These are phyloP conservation scores for Ormia ochracea DNA, from an alignment of 2,888 invertebrate genomes.

Conservation along the genomic window DNA sequence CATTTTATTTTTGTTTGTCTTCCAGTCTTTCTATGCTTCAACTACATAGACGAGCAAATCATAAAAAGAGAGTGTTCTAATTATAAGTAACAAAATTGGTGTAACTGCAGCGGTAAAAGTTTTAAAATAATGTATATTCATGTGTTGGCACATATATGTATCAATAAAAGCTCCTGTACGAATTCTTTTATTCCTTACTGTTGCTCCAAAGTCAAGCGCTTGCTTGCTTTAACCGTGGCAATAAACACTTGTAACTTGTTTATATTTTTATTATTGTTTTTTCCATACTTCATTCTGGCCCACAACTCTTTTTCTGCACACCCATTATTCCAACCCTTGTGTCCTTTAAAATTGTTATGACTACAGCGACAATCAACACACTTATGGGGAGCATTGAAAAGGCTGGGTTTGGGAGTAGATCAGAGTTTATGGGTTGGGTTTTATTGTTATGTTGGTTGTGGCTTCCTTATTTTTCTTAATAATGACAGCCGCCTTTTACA, in stretches of 20 bases:
- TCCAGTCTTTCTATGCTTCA: background rate
- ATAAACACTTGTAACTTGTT: slow-evolving; percentile 52
- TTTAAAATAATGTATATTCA: background rate
- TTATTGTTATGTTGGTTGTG: slow-evolving; percentile 52
- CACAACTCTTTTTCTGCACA: background rate
- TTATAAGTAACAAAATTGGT: background rate
- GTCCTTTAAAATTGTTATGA: slow-evolving; percentile 20
- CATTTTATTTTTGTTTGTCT: background rate
- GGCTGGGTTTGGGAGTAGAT: slow-evolving; percentile 8
- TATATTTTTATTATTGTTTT: background rate
- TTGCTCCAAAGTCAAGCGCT: slow-evolving; percentile 8
- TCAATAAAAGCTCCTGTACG: background rate
- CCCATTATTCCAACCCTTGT: slow-evolving; percentile 27
- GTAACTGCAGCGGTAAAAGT: background rate
- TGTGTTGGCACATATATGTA: background rate
- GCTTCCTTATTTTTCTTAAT: slow-evolving; percentile 29
- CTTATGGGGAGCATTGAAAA: background rate
- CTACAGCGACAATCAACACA: background rate
- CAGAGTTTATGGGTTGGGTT: slow-evolving; percentile 45
- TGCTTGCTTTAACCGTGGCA: slow-evolving; percentile 59
- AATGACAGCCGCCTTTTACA: slow-evolving; percentile 1
- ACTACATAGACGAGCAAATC: background rate
- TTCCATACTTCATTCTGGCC: background rate
- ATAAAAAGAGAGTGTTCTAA: background rate
- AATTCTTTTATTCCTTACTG: background rate